A percentile compares a stretch with the other conserved stretches of the same genome.
These are phyloP conservation scores for Pomatorhinus ruficollis DNA, from an alignment of 2,113 vertebrate genomes.

Conservation along the genomic window DNA sequence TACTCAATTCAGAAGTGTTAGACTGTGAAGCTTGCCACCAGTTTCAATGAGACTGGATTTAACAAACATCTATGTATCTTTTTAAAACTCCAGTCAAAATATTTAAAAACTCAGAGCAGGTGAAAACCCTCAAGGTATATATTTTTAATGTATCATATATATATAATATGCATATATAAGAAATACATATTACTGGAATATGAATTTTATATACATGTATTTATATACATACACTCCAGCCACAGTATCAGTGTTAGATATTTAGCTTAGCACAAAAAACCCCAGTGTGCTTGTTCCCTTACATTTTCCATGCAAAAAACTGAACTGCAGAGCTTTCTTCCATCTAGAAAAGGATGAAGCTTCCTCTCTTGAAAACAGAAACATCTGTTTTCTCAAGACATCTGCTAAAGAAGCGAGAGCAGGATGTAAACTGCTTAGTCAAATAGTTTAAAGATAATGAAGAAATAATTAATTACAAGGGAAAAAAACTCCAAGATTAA, in stretches of 20 bases:
- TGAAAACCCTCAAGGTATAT: not conserved
- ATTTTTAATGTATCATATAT: not conserved
- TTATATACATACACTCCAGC: not conserved
- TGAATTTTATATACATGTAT: not conserved
- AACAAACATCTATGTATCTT: not conserved
- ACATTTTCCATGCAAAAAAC: not conserved
- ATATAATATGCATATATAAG: not conserved
- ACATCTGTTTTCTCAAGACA: conserved; percentile 70
- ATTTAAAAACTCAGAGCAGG: not conserved
- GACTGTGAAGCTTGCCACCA: not conserved
- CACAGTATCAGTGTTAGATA: not conserved
- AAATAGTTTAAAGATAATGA: conserved; percentile 67
- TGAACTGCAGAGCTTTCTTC: not conserved
- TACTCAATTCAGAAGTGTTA: not conserved
- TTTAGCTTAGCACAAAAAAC: not conserved
- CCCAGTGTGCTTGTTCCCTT: not conserved
- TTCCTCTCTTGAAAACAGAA: conserved; percentile 53
- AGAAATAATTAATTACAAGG: conserved; percentile 71
- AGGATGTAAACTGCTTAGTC: conserved; percentile 67
- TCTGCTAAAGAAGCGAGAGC: conserved; percentile 58
- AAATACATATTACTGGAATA: not conserved
- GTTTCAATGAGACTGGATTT: not conserved
- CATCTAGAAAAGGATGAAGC: conserved; percentile 10
- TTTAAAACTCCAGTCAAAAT: not conserved
- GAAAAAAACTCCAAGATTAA: conserved; percentile 52